Conservation (phyloP, 2,888 invertebrate genomes). For the Acronicta psi region DNA sequence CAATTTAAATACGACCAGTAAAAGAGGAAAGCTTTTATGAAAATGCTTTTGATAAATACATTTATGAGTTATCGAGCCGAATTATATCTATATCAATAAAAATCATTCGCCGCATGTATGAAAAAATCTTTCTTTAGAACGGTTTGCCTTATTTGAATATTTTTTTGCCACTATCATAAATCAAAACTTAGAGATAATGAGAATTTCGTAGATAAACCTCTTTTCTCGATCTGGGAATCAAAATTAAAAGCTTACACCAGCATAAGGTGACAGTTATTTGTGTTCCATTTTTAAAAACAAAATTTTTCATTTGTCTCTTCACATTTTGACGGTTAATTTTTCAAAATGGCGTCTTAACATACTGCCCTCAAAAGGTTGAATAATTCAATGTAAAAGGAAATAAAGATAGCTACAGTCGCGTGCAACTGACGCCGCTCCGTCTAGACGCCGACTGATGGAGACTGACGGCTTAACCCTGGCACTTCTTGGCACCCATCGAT, state of each 20-base stretch:
- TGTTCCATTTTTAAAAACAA: background rate
- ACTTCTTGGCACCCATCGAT: constrained; percentile 37
- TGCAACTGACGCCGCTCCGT: constrained; percentile 32
- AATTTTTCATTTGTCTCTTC: background rate
- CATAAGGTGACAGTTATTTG: too few relatives aligned
- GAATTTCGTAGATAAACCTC: too few relatives aligned
- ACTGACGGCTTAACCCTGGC: constrained; percentile 6
- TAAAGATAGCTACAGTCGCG: constrained; percentile 18
- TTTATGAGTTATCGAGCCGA: too few relatives aligned
- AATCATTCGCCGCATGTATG: too few relatives aligned
- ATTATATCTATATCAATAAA: too few relatives aligned
- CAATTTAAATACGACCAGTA: background rate
- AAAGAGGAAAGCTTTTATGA: background rate
- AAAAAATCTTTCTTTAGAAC: too few relatives aligned
- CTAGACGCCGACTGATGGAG: constrained; percentile 27
- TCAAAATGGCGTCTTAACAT: background rate
- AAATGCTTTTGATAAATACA: too few relatives aligned
- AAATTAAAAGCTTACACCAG: too few relatives aligned
- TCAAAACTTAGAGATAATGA: too few relatives aligned
- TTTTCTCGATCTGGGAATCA: too few relatives aligned
- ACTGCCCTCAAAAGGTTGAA: constrained; percentile 7
- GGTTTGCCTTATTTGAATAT: too few relatives aligned
- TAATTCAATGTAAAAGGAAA: constrained; percentile 10
- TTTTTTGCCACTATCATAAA: too few relatives aligned
- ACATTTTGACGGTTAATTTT: background rate